Conservation (phyloP, 2,888 invertebrate species). For the Sminthurides aquaticus region DNA sequence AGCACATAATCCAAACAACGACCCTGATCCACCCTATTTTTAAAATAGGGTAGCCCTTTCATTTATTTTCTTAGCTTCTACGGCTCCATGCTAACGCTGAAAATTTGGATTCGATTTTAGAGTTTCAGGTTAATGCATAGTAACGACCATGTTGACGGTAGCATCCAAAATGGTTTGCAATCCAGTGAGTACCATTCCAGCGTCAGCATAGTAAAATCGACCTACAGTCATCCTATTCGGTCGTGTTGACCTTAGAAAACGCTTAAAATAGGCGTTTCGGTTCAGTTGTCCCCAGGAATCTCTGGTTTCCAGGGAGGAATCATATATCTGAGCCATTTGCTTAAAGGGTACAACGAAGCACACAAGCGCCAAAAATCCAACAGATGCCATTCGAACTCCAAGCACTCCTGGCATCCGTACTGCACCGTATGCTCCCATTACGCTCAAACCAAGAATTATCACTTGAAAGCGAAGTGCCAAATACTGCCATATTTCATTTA, state of each 20-base stretch:
- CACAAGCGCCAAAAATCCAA: background rate
- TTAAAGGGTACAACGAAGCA: background rate
- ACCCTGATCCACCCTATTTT: no score
- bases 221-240: background rate
- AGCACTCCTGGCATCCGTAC: background rate
- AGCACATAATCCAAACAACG: no score
- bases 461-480: background rate
- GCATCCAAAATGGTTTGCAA: background rate
- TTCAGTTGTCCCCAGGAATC: background rate
- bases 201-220: background rate
- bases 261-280: background rate
- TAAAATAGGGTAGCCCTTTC: no score
- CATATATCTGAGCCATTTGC: background rate
- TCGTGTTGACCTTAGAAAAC: background rate
- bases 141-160: background rate
- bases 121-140: no score
- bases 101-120: no score
- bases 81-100: no score
- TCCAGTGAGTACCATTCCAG: background rate
- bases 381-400: background rate
- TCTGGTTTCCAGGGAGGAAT: background rate
- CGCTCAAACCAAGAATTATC: background rate
- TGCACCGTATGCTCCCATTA: background rate
- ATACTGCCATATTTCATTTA: background rate
- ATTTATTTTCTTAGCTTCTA: no score